These are phyloP conservation scores for Calephelis virginiensis DNA, from an alignment of 1,140 invertebrate species.

Conservation along the genomic window DNA sequence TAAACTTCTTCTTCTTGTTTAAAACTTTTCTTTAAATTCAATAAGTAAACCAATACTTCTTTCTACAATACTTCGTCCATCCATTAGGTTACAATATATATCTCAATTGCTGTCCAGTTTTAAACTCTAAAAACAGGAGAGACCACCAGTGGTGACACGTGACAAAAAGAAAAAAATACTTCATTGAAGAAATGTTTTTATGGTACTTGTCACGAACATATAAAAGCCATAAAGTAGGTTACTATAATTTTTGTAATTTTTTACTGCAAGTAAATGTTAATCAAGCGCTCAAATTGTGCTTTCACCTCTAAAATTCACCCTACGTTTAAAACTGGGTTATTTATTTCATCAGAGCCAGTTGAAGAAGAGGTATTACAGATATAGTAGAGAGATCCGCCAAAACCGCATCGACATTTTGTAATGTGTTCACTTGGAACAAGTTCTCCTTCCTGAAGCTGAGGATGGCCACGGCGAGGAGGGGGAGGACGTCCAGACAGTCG, in stretches of 20 bases:
- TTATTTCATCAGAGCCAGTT: slow-evolving; percentile 72
- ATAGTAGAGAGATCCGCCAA: slow-evolving; percentile 94
- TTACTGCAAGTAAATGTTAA: background rate
- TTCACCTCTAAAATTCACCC: background rate
- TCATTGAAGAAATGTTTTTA: too few species aligned
- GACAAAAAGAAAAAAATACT: too few species aligned
- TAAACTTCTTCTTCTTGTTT: too few species aligned
- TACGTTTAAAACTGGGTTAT: slow-evolving; percentile 23
- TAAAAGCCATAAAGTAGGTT: too few species aligned
- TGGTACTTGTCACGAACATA: too few species aligned
- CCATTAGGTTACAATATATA: too few species aligned
- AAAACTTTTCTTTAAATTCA: too few species aligned
- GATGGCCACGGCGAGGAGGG: slow-evolving; percentile 92
- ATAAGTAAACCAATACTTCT: too few species aligned
- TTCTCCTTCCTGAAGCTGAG: slow-evolving; percentile 95
- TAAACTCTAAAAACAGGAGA: too few species aligned
- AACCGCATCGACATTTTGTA: slow-evolving; percentile 92
- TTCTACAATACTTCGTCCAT: too few species aligned
- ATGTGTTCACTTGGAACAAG: slow-evolving; percentile 91
- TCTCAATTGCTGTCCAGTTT: too few species aligned
- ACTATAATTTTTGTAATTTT: background rate
- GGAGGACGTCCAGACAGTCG: slow-evolving; percentile 93
- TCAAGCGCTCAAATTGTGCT: background rate
- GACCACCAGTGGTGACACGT: too few species aligned
- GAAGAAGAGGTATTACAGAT: slow-evolving; percentile 87